Evolutionary conservation across 2,888 invertebrate species (phyloP).

Genomic region (Apamea crenata): DNA sequence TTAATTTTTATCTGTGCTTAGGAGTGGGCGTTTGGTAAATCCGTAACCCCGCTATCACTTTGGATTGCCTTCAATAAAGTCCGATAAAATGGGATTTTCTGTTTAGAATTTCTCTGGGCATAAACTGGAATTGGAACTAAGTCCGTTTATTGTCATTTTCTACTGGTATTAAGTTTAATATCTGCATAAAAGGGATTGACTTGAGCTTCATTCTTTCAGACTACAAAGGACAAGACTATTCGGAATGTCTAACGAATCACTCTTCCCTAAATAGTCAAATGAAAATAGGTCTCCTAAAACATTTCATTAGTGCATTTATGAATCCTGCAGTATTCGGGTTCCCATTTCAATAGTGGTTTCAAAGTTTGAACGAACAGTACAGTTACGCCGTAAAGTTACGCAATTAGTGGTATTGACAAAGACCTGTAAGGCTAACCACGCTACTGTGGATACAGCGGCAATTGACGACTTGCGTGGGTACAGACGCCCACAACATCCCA

Average conservation of each 20-base stretch:
- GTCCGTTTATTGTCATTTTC: slow-evolving; percentile 28
- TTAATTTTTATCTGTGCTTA: slow-evolving; percentile 47
- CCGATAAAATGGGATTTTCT: slow-evolving; percentile 50
- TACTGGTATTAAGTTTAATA: slow-evolving; percentile 18
- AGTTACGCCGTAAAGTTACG: slow-evolving; percentile 50
- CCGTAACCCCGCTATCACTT: slow-evolving; percentile 55
- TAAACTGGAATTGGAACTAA: slow-evolving; percentile 39
- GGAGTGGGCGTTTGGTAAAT: slow-evolving; percentile 41
- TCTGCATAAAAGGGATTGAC: slow-evolving; percentile 11
- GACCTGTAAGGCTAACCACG: slow-evolving; percentile 39
- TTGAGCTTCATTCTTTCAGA: neutral
- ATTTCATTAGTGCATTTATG: slow-evolving; percentile 4
- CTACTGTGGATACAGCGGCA: neutral
- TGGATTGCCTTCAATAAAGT: slow-evolving; percentile 51
- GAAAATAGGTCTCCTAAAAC: neutral
- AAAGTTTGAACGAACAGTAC: slow-evolving; percentile 35
- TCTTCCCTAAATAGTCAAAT: neutral
- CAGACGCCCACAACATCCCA: neutral
- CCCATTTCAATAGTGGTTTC: slow-evolving; percentile 27
- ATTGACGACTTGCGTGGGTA: slow-evolving; percentile 3
- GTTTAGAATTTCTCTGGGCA: slow-evolving; percentile 43
- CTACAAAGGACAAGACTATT: neutral
- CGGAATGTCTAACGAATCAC: neutral
- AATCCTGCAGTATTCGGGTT: neutral
- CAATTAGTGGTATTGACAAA: slow-evolving; percentile 54